Conservation (phyloP, 2,113 vertebrate genomes). For the Calyptommatus sinebrachiatus region DNA sequence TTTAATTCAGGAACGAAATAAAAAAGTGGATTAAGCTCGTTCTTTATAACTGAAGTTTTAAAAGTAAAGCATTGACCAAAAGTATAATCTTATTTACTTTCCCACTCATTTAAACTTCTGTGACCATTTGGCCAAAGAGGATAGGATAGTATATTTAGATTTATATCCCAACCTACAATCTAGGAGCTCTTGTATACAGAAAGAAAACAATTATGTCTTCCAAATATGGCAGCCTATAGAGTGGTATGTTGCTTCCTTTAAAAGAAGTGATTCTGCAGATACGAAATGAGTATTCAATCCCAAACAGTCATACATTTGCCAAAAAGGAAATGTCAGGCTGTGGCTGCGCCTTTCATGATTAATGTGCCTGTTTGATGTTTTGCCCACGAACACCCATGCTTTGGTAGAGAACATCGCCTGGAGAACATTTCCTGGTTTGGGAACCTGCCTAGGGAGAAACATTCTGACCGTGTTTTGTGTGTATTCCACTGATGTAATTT, state of each 20-base stretch:
- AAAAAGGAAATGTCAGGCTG: slow-evolving; percentile 1
- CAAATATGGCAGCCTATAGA: too few relatives aligned
- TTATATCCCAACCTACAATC: too few relatives aligned
- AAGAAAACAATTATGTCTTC: too few relatives aligned
- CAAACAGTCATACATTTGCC: neutral
- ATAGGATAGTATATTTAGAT: too few relatives aligned
- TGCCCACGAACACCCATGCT: neutral
- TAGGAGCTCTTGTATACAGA: too few relatives aligned
- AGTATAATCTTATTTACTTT: too few relatives aligned
- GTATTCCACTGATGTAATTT: slow-evolving; percentile 29
- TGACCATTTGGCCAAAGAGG: too few relatives aligned
- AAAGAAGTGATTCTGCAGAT: neutral
- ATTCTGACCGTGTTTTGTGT: neutral
- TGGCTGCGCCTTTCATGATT: neutral
- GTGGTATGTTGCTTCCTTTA: neutral
- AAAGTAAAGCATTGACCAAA: too few relatives aligned
- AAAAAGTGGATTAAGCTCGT: too few relatives aligned
- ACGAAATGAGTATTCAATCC: neutral
- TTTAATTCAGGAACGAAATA: too few relatives aligned
- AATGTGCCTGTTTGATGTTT: neutral
- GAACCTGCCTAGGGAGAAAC: neutral
- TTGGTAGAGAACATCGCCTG: neutral
- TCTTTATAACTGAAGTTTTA: too few relatives aligned
- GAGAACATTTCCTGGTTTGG: slow-evolving; percentile 13
- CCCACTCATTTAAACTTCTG: too few relatives aligned